These are phyloP conservation scores for Aptenodytes patagonicus DNA, from an alignment of 2,113 vertebrate species.

Conservation along the genomic window DNA sequence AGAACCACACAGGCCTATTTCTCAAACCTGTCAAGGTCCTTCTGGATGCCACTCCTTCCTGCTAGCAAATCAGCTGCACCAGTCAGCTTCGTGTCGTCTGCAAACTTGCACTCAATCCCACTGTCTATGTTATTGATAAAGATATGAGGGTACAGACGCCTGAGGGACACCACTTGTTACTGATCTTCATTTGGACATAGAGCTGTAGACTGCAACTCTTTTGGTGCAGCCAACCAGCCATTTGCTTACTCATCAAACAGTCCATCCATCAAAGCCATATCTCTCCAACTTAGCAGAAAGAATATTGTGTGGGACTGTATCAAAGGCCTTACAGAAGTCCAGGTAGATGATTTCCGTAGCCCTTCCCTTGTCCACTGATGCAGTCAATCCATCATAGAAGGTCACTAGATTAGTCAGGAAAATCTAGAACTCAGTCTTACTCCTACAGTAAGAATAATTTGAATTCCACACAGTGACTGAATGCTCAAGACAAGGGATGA, in stretches of 20 bases:
- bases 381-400: not conserved
- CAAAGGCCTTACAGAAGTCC: not conserved
- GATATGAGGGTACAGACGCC: accelerated
- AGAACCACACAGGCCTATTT: not conserved
- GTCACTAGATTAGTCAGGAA: not conserved
- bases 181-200: not conserved
- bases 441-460: not conserved
- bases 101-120: not conserved
- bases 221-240: not conserved
- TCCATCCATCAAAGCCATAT: not conserved
- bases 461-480: not conserved
- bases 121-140: not conserved
- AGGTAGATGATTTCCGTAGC: not conserved
- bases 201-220: not conserved
- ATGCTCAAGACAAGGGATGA: not conserved
- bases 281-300: not conserved
- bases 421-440: not conserved
- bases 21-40: not conserved
- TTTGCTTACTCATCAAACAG: not conserved
- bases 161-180: not conserved
- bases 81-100: not conserved
- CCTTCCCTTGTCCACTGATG: not conserved
- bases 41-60: not conserved
- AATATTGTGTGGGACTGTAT: not conserved
- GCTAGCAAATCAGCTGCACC: not conserved